Percentiles rank a stretch among this genome's conserved stretches.
These are phyloP conservation scores for Ochropacha duplaris DNA, from an alignment of 2,888 invertebrate genomes.

Conservation along the genomic window DNA sequence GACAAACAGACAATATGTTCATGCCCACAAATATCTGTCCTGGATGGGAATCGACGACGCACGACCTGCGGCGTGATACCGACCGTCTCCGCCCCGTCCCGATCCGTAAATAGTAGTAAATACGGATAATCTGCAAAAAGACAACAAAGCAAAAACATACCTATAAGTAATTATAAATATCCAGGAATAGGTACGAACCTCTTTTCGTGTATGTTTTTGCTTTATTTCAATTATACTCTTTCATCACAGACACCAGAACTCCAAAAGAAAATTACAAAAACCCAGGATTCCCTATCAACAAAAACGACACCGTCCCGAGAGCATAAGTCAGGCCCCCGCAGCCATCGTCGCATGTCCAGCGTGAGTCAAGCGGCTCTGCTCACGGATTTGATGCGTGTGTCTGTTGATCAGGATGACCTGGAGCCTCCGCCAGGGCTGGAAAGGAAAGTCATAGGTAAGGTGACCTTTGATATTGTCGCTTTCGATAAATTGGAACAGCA, in stretches of 20 bases:
- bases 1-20: background rate
- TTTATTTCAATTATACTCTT: background rate
- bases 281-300: constrained; percentile 47
- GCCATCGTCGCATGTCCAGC: constrained; percentile 69
- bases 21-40: too few relatives aligned
- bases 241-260: constrained; percentile 65
- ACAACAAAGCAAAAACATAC: too few relatives aligned
- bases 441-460: constrained; percentile 63
- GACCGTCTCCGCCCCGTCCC: too few relatives aligned
- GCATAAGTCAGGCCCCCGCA: constrained; percentile 41
- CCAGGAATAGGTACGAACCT: too few relatives aligned
- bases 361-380: constrained; percentile 60
- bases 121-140: too few relatives aligned
- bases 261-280: constrained; percentile 55
- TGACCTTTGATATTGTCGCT: background rate
- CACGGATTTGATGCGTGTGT: constrained; percentile 65
- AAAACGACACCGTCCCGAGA: constrained; percentile 61
- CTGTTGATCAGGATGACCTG: constrained; percentile 56
- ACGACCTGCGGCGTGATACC: too few relatives aligned
- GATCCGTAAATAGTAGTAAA: too few relatives aligned
- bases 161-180: too few relatives aligned
- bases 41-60: too few relatives aligned
- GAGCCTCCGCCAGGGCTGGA: constrained; percentile 59
- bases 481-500: too few relatives aligned
- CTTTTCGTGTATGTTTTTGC: too few relatives aligned